Base-by-base conservation (phyloP, 1,140 invertebrate genomes). In the Bombus waltoni region DNA sequence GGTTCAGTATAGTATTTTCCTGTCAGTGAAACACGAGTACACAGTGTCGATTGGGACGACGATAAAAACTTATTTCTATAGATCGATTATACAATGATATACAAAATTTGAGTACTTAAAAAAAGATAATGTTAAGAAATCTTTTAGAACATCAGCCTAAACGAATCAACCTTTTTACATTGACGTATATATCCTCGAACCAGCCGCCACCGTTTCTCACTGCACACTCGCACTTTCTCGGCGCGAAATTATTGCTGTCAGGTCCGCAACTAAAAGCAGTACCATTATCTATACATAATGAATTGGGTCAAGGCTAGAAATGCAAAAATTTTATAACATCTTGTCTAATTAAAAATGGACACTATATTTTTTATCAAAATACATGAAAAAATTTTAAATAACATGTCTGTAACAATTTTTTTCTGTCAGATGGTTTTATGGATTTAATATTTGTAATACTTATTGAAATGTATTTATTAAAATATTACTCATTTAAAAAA, bases 1-100 rank as follows among this genome's bases (percentile, higher is more conserved):
- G 78, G 81, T 93, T 89, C 85, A 15, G 59, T 84, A 62, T 57
- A 71, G 35, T 78, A 28, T 65, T 80, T 75, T 72, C 40, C 65
- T 74, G 70, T 73, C 62, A 71, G 40, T 59, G n/a, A 18, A 42
- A 13, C 65, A 76, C 71, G 53, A 40, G 53, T 44, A 59, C 68
- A 85, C 83, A 80, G 42, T 85, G 57, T 73, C 83, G 35, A 65
- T 25, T 85, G 83, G 77, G 65, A 85, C 77, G 57, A 80, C 18
- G 42, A 73, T 85, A 65, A 66, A 40, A 40, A 38, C 5, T 42
- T 28, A 47, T 25, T 38, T 42, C 47, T 42, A 4, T 62, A 42
- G 1, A 2, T 2, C 15, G 40, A 18, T n/a, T 59, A 28, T 28
- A 62, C 4, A 28, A 53, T 53, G 6, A 8, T 2, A 15, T 25